These are phyloP conservation scores for Zaprionus capensis DNA, from an alignment of 1,140 invertebrate genomes.

Conservation along the genomic window DNA sequence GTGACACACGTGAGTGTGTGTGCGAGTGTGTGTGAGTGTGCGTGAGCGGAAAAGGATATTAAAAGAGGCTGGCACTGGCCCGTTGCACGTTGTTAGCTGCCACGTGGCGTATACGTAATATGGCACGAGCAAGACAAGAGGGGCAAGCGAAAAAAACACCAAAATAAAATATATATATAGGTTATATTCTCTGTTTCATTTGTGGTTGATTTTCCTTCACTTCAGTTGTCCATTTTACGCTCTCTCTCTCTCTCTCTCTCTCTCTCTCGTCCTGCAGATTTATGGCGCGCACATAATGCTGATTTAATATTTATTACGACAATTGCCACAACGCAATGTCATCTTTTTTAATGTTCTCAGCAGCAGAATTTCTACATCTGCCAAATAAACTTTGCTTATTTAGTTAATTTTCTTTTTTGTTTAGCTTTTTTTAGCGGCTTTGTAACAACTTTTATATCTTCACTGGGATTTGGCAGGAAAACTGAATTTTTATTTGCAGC, in stretches of 20 bases:
- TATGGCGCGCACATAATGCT: constrained; percentile 71
- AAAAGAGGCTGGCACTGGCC: constrained; percentile 21
- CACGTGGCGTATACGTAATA: constrained; percentile 61
- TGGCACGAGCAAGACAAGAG: constrained; percentile 27
- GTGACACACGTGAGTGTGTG: constrained; percentile 13
- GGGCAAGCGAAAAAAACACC: constrained; percentile 45
- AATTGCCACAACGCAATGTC: constrained; percentile 54
- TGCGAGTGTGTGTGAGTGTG: not conserved
- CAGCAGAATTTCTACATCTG: constrained; percentile 44
- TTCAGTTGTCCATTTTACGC: constrained; percentile 41
- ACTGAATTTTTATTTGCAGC: constrained; percentile 69
- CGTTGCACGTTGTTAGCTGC: not conserved
- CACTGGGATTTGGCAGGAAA: constrained; percentile 34
- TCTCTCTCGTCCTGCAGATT: constrained; percentile 49
- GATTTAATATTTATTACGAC: constrained; percentile 77
- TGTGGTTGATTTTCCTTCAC: constrained; percentile 62
- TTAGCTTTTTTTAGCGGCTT: constrained; percentile 16
- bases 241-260: not conserved
- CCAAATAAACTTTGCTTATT: constrained; percentile 71
- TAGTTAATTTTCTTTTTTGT: constrained; percentile 45
- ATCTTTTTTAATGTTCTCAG: constrained; percentile 55
- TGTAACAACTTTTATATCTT: constrained; percentile 32
- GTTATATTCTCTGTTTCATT: constrained; percentile 30
- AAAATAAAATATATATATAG: constrained; percentile 16
- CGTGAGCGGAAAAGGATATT: constrained; percentile 37